Evolutionary conservation across 1,140 invertebrate genomes (phyloP).

Genomic region (Drosophila arawakana): DNA sequence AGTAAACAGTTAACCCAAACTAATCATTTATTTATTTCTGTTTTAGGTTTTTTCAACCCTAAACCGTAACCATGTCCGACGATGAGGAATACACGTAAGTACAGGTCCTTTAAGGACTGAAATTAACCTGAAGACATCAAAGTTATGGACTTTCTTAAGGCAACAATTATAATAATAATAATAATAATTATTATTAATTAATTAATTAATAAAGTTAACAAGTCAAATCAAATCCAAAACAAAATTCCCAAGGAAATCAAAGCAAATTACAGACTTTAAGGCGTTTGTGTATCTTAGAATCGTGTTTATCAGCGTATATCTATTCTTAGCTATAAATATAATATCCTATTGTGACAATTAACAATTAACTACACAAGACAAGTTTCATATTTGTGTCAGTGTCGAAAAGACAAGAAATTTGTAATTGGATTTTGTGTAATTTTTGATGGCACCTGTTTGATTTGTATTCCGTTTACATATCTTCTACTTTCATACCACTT

Average conservation of each 20-base stretch:
- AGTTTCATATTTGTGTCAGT: neutral
- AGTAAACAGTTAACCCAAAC: constrained; percentile 10
- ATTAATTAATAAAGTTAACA: neutral
- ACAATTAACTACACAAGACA: neutral
- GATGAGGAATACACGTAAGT: constrained; percentile 91
- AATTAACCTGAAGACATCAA: constrained; percentile 6
- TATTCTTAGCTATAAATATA: too few species aligned
- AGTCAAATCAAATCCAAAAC: too few species aligned
- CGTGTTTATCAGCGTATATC: too few species aligned
- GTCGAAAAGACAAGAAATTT: neutral
- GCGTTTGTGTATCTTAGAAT: neutral
- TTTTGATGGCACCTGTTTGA: constrained; percentile 67
- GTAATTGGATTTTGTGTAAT: constrained; percentile 15
- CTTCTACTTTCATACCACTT: constrained; percentile 49
- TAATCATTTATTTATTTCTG: constrained; percentile 31
- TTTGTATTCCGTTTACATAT: constrained; percentile 71
- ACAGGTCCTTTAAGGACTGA: neutral
- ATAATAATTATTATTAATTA: neutral
- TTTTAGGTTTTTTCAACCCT: constrained; percentile 86
- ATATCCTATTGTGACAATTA: neutral
- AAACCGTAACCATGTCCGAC: constrained; percentile 89
- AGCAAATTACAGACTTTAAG: neutral
- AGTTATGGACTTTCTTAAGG: neutral
- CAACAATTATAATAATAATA: constrained; percentile 1
- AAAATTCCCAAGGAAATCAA: neutral